These are phyloP conservation scores for Apogon hyalosoma DNA, from an alignment of 2,797 vertebrate genomes.

Conservation along the genomic window DNA sequence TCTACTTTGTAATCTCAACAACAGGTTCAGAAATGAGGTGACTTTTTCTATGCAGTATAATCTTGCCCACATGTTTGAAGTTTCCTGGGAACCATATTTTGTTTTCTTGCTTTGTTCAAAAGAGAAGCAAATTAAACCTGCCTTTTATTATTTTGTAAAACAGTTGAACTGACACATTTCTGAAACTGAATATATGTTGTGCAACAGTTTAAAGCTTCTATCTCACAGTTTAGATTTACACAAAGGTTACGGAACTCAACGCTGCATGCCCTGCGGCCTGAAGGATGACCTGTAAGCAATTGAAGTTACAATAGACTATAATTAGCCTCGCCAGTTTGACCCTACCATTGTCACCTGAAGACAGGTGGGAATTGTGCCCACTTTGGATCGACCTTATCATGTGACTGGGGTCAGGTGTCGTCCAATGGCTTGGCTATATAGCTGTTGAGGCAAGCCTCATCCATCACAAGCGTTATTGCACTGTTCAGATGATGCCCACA, in stretches of 20 bases:
- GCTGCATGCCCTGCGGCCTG: slow-evolving; percentile 71
- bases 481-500: slow-evolving; percentile 75
- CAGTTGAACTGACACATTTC: slow-evolving; percentile 75
- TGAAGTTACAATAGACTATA: slow-evolving; percentile 80
- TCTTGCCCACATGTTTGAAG: no score
- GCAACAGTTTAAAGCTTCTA: slow-evolving; percentile 76
- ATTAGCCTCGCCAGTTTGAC: slow-evolving; percentile 82
- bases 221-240: slow-evolving; percentile 77
- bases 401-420: slow-evolving; percentile 86
- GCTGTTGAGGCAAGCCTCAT: slow-evolving; percentile 82
- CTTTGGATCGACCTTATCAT: slow-evolving; percentile 84
- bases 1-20: slow-evolving; percentile 33
- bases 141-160: slow-evolving; percentile 49
- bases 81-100: not conserved
- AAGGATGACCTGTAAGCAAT: slow-evolving; percentile 76
- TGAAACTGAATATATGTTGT: slow-evolving; percentile 85
- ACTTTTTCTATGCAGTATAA: slow-evolving; percentile 27
- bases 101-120: slow-evolving; percentile 44
- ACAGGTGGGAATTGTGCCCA: slow-evolving; percentile 85
- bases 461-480: slow-evolving; percentile 84
- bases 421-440: slow-evolving; percentile 78
- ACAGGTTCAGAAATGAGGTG: slow-evolving; percentile 35
- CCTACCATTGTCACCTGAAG: slow-evolving; percentile 83
- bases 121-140: slow-evolving; percentile 18
- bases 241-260: slow-evolving; percentile 79